Conservation (phyloP, 1,140 invertebrate species). For the Cydia pomonella region DNA sequence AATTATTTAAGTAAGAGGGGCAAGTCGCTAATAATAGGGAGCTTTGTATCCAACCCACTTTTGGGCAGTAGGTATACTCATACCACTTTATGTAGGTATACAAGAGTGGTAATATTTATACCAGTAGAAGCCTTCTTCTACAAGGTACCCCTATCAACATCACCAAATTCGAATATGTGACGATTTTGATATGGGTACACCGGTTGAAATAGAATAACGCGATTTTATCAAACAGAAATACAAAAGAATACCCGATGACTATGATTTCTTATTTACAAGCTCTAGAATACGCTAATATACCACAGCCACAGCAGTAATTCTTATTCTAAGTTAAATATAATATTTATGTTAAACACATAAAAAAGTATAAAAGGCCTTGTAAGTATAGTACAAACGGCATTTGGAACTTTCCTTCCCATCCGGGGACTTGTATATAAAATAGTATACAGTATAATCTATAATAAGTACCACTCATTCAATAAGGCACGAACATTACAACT, state of each 20-base stretch:
- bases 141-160: neutral
- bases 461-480: constrained; percentile 61
- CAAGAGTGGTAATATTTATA: neutral
- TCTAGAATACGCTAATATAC: constrained; percentile 58
- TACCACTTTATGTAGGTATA: neutral
- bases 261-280: constrained; percentile 64
- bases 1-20: neutral
- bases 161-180: constrained; percentile 1
- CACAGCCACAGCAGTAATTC: constrained; percentile 71
- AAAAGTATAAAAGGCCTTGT: constrained; percentile 43
- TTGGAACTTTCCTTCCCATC: constrained; percentile 47
- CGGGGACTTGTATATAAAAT: constrained; percentile 18
- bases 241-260: constrained; percentile 51
- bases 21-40: neutral
- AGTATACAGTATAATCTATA: constrained; percentile 36
- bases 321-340: constrained; percentile 50
- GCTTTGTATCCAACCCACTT: too few species aligned
- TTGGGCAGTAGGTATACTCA: too few species aligned
- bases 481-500: constrained; percentile 66
- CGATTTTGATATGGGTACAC: constrained; percentile 14
- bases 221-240: constrained; percentile 17
- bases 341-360: constrained; percentile 38
- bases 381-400: constrained; percentile 48
- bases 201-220: neutral
- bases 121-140: neutral